phyloP scores from a whole-genome alignment of 2,888 invertebrate genomes.

The Drosophila prolongata region DNA sequence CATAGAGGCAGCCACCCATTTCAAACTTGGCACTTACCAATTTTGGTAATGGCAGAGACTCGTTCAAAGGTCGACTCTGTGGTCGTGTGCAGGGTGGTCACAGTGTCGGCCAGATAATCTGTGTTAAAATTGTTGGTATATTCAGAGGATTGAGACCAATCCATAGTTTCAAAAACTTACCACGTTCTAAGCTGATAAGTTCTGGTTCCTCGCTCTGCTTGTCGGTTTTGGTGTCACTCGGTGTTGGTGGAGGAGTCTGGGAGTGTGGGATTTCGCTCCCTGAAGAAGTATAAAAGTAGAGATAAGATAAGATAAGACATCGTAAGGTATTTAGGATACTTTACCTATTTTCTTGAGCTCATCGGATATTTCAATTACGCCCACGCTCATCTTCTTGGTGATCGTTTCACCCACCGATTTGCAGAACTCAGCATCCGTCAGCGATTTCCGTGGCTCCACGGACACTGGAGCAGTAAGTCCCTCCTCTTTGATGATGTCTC shows the following conservation, averaged over 20 bases:
- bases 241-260: constrained; percentile 84
- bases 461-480: constrained; percentile 61
- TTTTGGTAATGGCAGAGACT: constrained; percentile 77
- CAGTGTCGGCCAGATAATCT: constrained; percentile 78
- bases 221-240: constrained; percentile 78
- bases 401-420: constrained; percentile 83
- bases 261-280: constrained; percentile 82
- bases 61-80: constrained; percentile 81
- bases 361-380: constrained; percentile 81
- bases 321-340: background rate
- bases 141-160: background rate
- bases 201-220: constrained; percentile 63
- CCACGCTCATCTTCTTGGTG: constrained; percentile 83
- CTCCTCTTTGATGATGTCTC: constrained; percentile 49
- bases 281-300: constrained; percentile 4
- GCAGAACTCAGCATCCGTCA: constrained; percentile 84
- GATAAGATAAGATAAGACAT: background rate
- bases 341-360: constrained; percentile 79
- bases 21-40: constrained; percentile 73
- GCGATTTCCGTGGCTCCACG: constrained; percentile 79
- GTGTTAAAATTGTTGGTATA: constrained; percentile 1
- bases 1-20: constrained; percentile 45
- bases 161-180: constrained; percentile 31
- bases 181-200: constrained; percentile 57
- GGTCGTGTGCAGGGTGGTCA: constrained; percentile 79